Base-by-base conservation (phyloP, 2,888 invertebrate species). In the Tetanocera ferruginea region DNA sequence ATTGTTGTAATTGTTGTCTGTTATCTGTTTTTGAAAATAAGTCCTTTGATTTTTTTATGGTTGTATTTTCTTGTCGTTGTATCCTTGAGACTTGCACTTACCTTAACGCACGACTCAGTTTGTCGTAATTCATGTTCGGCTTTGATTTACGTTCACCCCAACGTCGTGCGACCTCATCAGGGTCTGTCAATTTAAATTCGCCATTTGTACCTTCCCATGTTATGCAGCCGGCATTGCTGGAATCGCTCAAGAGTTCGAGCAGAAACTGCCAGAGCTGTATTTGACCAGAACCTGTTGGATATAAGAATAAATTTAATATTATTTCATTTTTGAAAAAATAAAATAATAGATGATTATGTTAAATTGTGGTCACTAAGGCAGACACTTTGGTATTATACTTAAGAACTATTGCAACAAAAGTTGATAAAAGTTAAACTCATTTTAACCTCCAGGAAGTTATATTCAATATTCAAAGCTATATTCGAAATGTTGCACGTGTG, bases 51-150 rank as follows among this genome's bases (percentile, higher is more conserved):
- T 43, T 43, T 43, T 11, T 43, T 43, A 43, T 43, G 43, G 43
- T 11, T 14, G 43, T 43, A 11, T 14, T 43, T 14, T 51, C 25
- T 28, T 14, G 19, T 11, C 23, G n/a, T 28, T 11, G 4, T 5
- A 4, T 23, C 51, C 51, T 28, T 25, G 49, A 28, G 25, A 23
- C 1, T 55, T 71, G 8, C 66, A 81, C 91, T 91, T 93, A 99
- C 94, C 97, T 95, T 88, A 98, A 92, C 73, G 99, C 99, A 84
- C 99, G 94, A 90, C 97, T 98, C 86, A 99, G 94, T 91, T 99
- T 99, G 91, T 99, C 99, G 91, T 99, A 99, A 92, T 99, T 99
- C 99, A 99, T 99, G 91, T 99, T 99, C 64, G 99, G 99, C 91
- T 99, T 99, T 83, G 97, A 98, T 91, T 99, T 99, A 82, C 99